Evolutionary conservation across 2,113 vertebrate genomes (phyloP).

Genomic region (Caloenas nicobarica): DNA sequence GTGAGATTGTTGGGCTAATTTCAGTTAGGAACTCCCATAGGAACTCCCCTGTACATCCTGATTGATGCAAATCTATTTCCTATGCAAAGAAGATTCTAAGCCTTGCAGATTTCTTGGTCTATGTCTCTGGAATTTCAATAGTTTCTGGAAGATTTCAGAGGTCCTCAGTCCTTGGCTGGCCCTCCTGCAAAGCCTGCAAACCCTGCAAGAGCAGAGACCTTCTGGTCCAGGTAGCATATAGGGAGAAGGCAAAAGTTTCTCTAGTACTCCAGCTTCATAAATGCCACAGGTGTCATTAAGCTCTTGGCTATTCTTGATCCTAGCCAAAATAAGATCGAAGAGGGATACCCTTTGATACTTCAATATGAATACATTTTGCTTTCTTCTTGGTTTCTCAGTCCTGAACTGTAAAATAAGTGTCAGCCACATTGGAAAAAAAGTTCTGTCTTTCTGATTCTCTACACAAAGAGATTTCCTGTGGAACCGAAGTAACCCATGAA

Average conservation of each 20-base stretch:
- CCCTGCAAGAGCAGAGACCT: background rate
- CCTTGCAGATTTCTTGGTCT: background rate
- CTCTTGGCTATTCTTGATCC: background rate
- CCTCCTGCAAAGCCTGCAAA: background rate
- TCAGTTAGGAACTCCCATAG: background rate
- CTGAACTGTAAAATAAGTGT: background rate
- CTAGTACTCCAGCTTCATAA: background rate
- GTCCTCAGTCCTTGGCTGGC: background rate
- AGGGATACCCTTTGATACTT: background rate
- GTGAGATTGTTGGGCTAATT: background rate
- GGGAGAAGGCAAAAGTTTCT: background rate
- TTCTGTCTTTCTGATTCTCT: background rate
- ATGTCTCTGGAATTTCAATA: background rate
- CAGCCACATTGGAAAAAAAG: background rate
- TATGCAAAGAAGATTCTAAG: background rate
- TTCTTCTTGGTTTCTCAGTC: background rate
- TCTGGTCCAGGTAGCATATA: background rate
- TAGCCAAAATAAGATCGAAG: background rate
- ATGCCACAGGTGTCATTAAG: conserved; percentile 1
- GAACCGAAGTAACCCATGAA: background rate
- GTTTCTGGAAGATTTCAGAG: background rate
- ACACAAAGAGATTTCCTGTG: background rate
- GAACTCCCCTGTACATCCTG: background rate
- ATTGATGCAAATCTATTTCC: background rate
- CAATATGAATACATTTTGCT: background rate